A percentile compares a stretch with the other conserved stretches of the same genome.
Evolutionary conservation across 2,888 invertebrate genomes (phyloP).

Genomic region (Glomeris marginata): DNA sequence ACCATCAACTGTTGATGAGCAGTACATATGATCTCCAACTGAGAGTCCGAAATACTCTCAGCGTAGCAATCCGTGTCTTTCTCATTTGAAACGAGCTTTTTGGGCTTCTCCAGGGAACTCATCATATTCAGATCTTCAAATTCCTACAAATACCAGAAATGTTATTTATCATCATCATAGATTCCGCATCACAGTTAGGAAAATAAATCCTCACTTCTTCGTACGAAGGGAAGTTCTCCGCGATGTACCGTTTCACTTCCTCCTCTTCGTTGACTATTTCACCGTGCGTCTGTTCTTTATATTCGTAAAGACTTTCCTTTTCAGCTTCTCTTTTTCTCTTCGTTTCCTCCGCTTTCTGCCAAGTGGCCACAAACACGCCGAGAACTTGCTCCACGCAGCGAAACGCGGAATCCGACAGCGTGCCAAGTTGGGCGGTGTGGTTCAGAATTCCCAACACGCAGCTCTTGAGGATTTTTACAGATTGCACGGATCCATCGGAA

Average conservation of each 20-base stretch:
- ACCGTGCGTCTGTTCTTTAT: conserved; percentile 25
- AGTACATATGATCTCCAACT: too few relatives aligned
- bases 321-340: conserved; percentile 47
- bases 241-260: conserved; percentile 26
- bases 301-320: conserved; percentile 47
- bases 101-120: neutral
- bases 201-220: conserved; percentile 20
- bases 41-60: too few relatives aligned
- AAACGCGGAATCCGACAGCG: neutral
- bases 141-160: neutral
- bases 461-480: conserved; percentile 6
- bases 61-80: too few relatives aligned
- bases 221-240: conserved; percentile 30
- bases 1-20: too few relatives aligned
- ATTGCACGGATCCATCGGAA: conserved; percentile 3
- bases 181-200: neutral
- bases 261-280: conserved; percentile 29
- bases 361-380: conserved; percentile 47
- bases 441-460: conserved; percentile 11
- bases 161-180: neutral
- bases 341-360: conserved; percentile 59
- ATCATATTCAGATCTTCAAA: conserved; percentile 6
- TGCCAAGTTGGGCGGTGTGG: neutral
- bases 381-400: conserved; percentile 30
- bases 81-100: too few relatives aligned